These are phyloP conservation scores for Arctopsyche grandis DNA, from an alignment of 1,140 invertebrate genomes.

Conservation along the genomic window DNA sequence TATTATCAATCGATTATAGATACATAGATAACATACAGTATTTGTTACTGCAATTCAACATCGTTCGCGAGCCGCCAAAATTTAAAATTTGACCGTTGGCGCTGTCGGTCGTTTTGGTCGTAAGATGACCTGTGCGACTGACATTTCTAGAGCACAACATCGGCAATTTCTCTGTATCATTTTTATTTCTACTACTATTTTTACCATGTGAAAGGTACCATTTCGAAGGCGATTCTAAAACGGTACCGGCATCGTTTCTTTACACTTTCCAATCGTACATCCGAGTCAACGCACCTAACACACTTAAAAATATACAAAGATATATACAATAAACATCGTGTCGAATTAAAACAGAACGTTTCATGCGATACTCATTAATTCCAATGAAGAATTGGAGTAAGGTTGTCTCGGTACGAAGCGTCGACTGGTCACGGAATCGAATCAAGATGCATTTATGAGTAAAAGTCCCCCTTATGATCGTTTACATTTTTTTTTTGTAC, in stretches of 20 bases:
- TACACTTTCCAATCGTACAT: conserved; percentile 32
- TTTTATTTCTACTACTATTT: not conserved
- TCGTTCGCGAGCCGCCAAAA: too few species aligned
- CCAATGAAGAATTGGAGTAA: too few species aligned
- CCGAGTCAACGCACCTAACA: too few species aligned
- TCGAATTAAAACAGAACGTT: not conserved
- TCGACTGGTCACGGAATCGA: too few species aligned
- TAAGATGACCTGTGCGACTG: not conserved
- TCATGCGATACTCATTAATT: not conserved
- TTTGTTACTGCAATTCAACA: too few species aligned
- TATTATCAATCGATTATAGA: too few species aligned
- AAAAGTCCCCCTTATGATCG: conserved; percentile 6
- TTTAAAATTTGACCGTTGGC: too few species aligned
- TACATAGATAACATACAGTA: too few species aligned
- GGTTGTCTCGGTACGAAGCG: too few species aligned
- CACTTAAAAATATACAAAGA: too few species aligned
- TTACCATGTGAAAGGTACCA: conserved; percentile 24
- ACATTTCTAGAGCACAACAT: not conserved
- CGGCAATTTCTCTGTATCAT: not conserved
- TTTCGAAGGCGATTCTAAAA: conserved; percentile 10
- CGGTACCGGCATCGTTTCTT: conserved; percentile 14
- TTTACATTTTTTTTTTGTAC: not conserved
- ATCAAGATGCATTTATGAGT: conserved; percentile 6
- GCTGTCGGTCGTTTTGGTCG: too few species aligned
- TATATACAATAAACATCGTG: not conserved